Evolutionary conservation across 2,113 vertebrate genomes (phyloP).

Genomic region (Nothocercus julius): DNA sequence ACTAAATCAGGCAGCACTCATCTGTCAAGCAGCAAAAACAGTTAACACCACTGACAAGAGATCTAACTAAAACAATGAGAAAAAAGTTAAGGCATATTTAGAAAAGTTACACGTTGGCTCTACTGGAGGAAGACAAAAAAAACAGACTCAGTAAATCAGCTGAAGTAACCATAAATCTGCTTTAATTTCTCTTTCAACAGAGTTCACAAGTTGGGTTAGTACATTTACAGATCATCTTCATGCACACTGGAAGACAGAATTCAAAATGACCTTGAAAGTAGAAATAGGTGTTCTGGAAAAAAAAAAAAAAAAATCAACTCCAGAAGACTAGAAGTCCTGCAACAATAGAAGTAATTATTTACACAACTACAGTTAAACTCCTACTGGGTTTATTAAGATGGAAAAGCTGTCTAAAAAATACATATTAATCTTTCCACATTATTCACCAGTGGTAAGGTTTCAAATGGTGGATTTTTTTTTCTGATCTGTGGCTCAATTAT

Average conservation of each 20-base stretch:
- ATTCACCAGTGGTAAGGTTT: not conserved
- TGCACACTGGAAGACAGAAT: not conserved
- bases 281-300: not conserved
- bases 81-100: not conserved
- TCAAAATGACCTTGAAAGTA: not conserved
- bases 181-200: not conserved
- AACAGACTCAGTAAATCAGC: not conserved
- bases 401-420: not conserved
- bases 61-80: not conserved
- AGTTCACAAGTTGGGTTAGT: not conserved
- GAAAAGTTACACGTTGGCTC: not conserved
- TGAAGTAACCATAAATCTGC: not conserved
- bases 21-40: not conserved
- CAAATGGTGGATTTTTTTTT: not conserved
- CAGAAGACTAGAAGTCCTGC: not conserved
- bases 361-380: not conserved
- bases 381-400: accelerated
- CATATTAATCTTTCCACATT: not conserved
- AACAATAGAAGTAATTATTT: not conserved
- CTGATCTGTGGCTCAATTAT: not conserved
- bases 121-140: not conserved
- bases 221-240: not conserved
- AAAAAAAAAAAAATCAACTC: not conserved
- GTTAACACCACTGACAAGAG: not conserved
- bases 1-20: not conserved